Base-by-base conservation (phyloP, 1,140 invertebrate species). In the Panagrolaimus sp. region DNA sequence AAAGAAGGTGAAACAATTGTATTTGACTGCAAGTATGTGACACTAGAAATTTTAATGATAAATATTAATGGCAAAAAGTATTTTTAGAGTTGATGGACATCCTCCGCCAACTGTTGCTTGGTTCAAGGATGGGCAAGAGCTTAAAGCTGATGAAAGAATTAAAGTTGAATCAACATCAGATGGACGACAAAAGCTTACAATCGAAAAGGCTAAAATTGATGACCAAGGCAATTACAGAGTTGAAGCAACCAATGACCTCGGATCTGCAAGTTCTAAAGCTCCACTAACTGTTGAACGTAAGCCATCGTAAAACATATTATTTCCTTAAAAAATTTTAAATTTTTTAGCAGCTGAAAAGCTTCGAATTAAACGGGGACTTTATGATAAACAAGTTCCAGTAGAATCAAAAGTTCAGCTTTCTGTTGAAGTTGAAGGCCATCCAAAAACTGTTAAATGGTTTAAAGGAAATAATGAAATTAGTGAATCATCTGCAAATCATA, bases 151-250 rank as follows among this genome's bases (percentile, higher is more conserved):
- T 38, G 2, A 79, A 44, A 62, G 70, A 14, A 84, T 92, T 0
- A 87, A 89, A 77, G 87, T 91, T 23, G 87, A 87, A 42, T 84
- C 86, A 0, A 84, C 88, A 14, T 89, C 90, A 0, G 91, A 93
- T 78, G 92, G 92, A 63, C 87, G 87, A 13, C 87, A 90, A 25
- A 89, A 88, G 79, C 84, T 95, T 42, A 87, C 85, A 51, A 91
- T 96, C 71, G 88, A 89, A 38, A 85, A 87, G 63, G 88, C 88
- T 20, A 86, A 87, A 61, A 89, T 90, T 7, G 87, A 88, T n/a
- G 92, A 95, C 81, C 91, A 90, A 78, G 92, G 92, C 31, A 90
- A 90, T 16, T 95, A 93, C 82, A 91, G 91, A 7, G 70, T 81
- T 8, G 31, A 79, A 42, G 78, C 75, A 8, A 74, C 69, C 0